Percentiles rank a stretch among this genome's conserved stretches.
phyloP scores from a whole-genome alignment of 1,140 invertebrate species.

The Fopius arisanus region DNA sequence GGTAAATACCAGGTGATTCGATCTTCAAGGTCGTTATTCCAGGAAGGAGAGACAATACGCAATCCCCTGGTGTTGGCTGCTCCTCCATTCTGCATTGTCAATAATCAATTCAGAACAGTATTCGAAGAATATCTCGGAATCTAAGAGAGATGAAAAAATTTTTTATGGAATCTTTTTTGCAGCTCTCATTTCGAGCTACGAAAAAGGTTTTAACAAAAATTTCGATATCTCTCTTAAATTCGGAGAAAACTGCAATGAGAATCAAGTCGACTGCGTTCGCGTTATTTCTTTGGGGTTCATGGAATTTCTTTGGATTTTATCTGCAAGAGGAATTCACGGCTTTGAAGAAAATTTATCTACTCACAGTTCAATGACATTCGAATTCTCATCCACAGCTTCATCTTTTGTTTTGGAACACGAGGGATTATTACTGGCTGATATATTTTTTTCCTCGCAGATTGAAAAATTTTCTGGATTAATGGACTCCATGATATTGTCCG shows the following conservation, averaged over 20 bases:
- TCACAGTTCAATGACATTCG: neutral
- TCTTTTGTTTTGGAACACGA: neutral
- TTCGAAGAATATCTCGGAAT: no score
- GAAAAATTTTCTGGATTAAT: neutral
- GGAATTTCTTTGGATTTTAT: no score
- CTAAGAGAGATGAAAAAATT: no score
- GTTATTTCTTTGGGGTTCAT: no score
- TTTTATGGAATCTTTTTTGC: no score
- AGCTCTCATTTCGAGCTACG: no score
- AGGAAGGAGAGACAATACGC: neutral
- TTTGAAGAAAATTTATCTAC: neutral
- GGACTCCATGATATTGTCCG: neutral
- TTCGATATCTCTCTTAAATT: no score
- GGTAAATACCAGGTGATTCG: neutral
- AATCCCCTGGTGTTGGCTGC: neutral
- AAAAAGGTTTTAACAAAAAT: no score
- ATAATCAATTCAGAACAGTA: neutral
- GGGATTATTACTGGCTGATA: neutral
- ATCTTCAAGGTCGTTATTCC: neutral
- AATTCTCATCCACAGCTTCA: neutral
- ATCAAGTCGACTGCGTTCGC: no score
- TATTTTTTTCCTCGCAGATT: neutral
- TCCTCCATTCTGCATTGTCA: neutral
- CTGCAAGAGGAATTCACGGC: no score
- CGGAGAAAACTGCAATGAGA: no score